Conservation (phyloP, 2,888 invertebrate species). For the Icerya purchasi region DNA sequence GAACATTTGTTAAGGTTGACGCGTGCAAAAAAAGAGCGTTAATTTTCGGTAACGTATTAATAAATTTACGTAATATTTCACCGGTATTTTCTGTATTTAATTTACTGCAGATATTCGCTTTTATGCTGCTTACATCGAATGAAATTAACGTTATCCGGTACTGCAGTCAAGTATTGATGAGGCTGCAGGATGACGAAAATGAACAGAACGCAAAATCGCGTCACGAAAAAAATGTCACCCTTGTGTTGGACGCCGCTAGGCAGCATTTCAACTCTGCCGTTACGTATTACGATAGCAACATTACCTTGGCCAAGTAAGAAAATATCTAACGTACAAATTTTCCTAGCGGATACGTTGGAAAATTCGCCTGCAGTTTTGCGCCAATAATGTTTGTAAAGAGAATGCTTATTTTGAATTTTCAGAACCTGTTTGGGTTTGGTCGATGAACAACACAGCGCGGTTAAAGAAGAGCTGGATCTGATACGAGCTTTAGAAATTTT, state of each 20-base stretch:
- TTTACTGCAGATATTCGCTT: neutral
- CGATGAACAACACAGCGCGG: neutral
- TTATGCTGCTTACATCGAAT: neutral
- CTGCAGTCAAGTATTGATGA: neutral
- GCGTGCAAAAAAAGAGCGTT: too few species aligned
- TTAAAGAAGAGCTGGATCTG: constrained; percentile 7
- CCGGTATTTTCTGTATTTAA: too few species aligned
- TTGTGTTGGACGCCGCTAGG: constrained; percentile 9
- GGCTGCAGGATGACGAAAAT: neutral
- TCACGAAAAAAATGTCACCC: constrained; percentile 5
- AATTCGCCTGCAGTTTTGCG: too few species aligned
- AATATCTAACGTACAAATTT: too few species aligned
- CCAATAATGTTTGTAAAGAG: too few species aligned
- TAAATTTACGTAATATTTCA: too few species aligned
- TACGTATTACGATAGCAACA: constrained; percentile 5
- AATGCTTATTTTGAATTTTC: too few species aligned
- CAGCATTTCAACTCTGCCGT: constrained; percentile 6
- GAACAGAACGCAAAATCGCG: neutral
- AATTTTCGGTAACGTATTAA: too few species aligned
- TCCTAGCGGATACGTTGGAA: too few species aligned
- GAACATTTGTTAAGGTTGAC: too few species aligned
- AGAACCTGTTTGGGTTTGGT: neutral
- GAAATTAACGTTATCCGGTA: neutral
- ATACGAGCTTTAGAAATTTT: constrained; percentile 6
- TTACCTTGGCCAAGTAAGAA: constrained; percentile 10